Evolutionary conservation across 2,113 vertebrate genomes (phyloP).

Genomic region (Sceloporus tristichus): DNA sequence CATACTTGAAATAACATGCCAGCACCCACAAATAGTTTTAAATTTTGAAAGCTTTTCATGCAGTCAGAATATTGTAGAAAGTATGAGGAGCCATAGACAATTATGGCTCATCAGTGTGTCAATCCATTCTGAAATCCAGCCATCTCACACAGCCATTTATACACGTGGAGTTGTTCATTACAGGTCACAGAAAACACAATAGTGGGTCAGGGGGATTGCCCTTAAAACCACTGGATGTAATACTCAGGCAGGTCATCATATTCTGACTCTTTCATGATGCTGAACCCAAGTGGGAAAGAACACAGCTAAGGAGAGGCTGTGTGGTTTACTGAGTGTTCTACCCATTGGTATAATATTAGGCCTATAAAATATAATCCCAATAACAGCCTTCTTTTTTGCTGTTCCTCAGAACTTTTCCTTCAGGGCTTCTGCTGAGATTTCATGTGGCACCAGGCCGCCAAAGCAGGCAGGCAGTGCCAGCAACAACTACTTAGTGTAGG

Average conservation of each 20-base stretch:
- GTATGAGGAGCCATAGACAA: not conserved
- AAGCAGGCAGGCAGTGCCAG: slow-evolving; percentile 61
- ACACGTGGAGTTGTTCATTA: not conserved
- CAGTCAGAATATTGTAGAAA: not conserved
- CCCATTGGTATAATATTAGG: slow-evolving; percentile 45
- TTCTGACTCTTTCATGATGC: not conserved
- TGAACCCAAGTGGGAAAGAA: slow-evolving; percentile 21
- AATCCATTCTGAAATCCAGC: not conserved
- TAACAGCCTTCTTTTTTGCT: slow-evolving; percentile 63
- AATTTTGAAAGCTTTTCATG: not conserved
- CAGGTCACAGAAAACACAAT: not conserved
- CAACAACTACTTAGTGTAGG: slow-evolving; percentile 64
- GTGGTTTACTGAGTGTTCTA: slow-evolving; percentile 29
- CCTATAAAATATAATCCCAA: slow-evolving; percentile 60
- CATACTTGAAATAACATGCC: not conserved
- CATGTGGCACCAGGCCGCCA: slow-evolving; percentile 59
- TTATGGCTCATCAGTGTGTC: not conserved
- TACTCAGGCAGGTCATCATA: slow-evolving; percentile 40
- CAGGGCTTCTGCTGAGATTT: slow-evolving; percentile 61
- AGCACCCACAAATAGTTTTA: not conserved
- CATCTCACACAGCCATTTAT: not conserved
- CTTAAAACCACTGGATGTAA: not conserved
- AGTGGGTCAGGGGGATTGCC: not conserved
- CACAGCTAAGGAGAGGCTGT: not conserved
- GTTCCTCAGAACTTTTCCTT: slow-evolving; percentile 45